Conservation (phyloP, 2,888 invertebrate species). For the Drosophila mercatorum region DNA sequence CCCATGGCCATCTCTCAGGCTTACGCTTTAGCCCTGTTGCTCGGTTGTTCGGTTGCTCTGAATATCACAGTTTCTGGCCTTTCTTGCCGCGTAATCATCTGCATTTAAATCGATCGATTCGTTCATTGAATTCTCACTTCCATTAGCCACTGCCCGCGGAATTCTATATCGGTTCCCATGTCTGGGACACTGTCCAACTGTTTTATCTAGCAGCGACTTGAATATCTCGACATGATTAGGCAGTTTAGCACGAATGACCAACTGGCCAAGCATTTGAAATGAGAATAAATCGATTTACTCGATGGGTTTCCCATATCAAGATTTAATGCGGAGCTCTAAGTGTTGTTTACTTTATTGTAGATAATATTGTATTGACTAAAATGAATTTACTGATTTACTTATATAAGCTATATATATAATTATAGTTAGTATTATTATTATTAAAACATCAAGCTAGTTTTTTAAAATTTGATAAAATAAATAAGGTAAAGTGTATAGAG, state of each 20-base stretch:
- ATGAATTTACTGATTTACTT: too few species aligned
- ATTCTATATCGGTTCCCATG: slow-evolving; percentile 24
- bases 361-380: not conserved
- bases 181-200: slow-evolving; percentile 72
- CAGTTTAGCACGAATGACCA: slow-evolving; percentile 36
- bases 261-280: slow-evolving; percentile 29
- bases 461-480: too few species aligned
- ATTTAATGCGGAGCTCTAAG: not conserved
- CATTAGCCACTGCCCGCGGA: slow-evolving; percentile 54
- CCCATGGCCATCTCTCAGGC: slow-evolving; percentile 37
- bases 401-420: too few species aligned
- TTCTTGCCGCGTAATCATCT: slow-evolving; percentile 64
- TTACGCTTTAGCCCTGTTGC: slow-evolving; percentile 3
- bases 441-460: too few species aligned
- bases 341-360: not conserved
- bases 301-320: not conserved
- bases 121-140: slow-evolving; percentile 49
- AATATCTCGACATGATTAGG: slow-evolving; percentile 63
- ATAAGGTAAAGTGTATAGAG: too few species aligned
- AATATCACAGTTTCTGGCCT: slow-evolving; percentile 23
- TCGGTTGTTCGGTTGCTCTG: slow-evolving; percentile 4
- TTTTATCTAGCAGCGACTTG: slow-evolving; percentile 33
- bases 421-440: too few species aligned
- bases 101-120: slow-evolving; percentile 65
- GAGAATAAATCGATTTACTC: slow-evolving; percentile 13